A percentile compares a stretch with the other conserved stretches of the same genome.
These are phyloP conservation scores for Holotrichia oblita DNA, from an alignment of 1,140 invertebrate genomes.

Conservation along the genomic window DNA sequence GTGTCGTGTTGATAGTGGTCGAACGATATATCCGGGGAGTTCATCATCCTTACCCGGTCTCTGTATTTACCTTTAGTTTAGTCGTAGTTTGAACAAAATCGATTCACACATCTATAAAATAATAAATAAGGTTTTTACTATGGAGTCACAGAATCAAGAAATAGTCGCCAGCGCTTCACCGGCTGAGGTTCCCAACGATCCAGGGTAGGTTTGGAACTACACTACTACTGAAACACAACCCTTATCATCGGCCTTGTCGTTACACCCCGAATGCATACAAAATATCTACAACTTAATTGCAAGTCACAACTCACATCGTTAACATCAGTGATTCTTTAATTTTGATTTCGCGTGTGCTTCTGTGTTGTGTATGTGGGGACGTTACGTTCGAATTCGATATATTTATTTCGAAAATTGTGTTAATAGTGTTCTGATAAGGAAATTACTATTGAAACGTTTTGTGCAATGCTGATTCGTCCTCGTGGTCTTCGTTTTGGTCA, in stretches of 20 bases:
- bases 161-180: constrained; percentile 77
- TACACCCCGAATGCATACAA: constrained; percentile 16
- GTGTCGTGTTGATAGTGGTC: constrained; percentile 42
- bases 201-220: constrained; percentile 73
- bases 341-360: constrained; percentile 29
- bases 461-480: background rate
- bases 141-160: constrained; percentile 79
- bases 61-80: constrained; percentile 69
- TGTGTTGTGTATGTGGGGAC: constrained; percentile 29
- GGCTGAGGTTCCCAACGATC: constrained; percentile 88
- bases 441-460: background rate
- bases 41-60: constrained; percentile 66
- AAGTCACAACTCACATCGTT: constrained; percentile 12
- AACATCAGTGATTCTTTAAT: constrained; percentile 17
- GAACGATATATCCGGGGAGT: constrained; percentile 64
- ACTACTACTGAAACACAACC: constrained; percentile 25
- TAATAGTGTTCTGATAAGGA: background rate
- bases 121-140: constrained; percentile 56
- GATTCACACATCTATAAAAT: constrained; percentile 41
- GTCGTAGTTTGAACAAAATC: constrained; percentile 67
- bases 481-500: constrained; percentile 16
- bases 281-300: constrained; percentile 20
- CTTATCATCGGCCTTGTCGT: background rate
- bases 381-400: constrained; percentile 13
- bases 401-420: constrained; percentile 19